phyloP scores from a whole-genome alignment of 2,797 vertebrate species.

The Buceros bicornis region DNA sequence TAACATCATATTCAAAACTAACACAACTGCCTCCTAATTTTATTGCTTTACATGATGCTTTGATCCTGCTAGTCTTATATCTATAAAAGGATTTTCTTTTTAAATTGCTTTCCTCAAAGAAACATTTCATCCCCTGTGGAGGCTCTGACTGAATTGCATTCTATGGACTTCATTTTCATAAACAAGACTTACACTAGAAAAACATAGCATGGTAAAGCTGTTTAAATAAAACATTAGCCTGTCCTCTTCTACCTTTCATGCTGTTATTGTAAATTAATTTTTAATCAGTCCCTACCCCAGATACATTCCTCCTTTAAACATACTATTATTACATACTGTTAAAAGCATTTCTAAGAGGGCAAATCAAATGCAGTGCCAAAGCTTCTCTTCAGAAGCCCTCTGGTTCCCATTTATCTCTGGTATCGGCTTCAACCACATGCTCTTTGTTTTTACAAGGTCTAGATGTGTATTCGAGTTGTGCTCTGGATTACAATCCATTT shows the following conservation, averaged over 20 bases:
- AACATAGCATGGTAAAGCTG: not conserved
- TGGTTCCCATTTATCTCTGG: constrained; percentile 5
- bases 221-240: constrained; percentile 59
- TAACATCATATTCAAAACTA: not conserved
- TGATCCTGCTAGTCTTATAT: not conserved
- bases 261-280: constrained; percentile 55
- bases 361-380: not conserved
- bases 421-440: not conserved
- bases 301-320: constrained; percentile 24
- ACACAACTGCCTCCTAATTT: not conserved
- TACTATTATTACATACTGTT: not conserved
- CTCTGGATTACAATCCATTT: constrained; percentile 13
- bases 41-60: not conserved
- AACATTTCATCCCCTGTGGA: not conserved
- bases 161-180: not conserved
- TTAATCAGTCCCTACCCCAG: constrained; percentile 47
- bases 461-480: not conserved
- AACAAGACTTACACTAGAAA: constrained; percentile 26
- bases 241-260: constrained; percentile 28
- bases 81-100: not conserved
- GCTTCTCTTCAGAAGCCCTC: not conserved
- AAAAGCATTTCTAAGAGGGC: constrained; percentile 38
- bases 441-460: not conserved
- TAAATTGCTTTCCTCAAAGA: not conserved
- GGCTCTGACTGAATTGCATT: not conserved